Percentiles rank a stretch among this genome's conserved stretches.
phyloP scores from a whole-genome alignment of 2,888 invertebrate species.

The Macrophya alboannulata region DNA sequence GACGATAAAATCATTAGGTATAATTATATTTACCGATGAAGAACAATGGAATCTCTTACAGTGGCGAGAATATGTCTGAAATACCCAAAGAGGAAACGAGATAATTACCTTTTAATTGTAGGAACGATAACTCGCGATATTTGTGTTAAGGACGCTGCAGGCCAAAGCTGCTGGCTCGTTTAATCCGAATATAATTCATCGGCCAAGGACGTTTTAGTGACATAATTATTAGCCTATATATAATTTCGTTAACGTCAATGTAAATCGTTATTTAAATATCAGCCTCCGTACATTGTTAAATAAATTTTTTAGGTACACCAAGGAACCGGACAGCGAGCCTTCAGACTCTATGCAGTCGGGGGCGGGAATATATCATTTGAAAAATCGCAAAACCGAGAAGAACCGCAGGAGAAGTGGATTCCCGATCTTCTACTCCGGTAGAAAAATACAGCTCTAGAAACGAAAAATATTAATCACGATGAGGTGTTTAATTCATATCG shows the following conservation, averaged over 20 bases:
- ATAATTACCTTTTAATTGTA: conserved; percentile 34
- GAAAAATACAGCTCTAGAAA: background rate
- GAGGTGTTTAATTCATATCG: conserved; percentile 3
- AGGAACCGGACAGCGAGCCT: background rate
- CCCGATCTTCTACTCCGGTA: background rate
- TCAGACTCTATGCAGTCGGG: conserved; percentile 26
- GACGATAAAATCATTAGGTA: background rate
- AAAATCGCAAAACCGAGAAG: background rate
- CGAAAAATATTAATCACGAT: background rate
- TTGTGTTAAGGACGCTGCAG: conserved; percentile 37
- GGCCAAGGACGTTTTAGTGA: background rate
- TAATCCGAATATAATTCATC: background rate
- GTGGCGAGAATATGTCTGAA: background rate
- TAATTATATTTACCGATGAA: background rate
- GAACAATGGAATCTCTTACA: conserved; percentile 7
- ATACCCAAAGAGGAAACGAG: conserved; percentile 19
- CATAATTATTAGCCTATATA: background rate
- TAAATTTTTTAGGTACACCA: background rate
- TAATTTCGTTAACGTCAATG: too few species aligned
- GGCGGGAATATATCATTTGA: conserved; percentile 29
- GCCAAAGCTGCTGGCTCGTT: conserved; percentile 3
- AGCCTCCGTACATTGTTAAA: too few species aligned
- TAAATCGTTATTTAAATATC: too few species aligned
- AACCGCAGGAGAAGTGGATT: background rate
- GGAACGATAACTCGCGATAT: conserved; percentile 4